Evolutionary conservation across 2,888 invertebrate genomes (phyloP), one percentile per base, ranked within the genome.

Genomic region (Metacarcinus magister): DNA sequence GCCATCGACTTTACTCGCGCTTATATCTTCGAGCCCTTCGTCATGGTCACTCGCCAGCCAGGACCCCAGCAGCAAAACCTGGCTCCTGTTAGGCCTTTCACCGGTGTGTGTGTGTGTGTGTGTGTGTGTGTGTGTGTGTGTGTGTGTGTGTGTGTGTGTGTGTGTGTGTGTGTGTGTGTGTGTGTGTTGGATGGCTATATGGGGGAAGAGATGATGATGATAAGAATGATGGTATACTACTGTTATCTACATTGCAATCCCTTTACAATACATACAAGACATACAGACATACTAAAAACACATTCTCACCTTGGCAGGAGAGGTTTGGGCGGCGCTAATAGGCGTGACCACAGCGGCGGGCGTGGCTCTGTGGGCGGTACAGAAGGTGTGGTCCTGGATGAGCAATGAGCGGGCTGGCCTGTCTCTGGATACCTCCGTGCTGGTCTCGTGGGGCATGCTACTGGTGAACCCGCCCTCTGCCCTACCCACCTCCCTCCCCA

Each of bases 11-110:
- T 95, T 44, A 95, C 95, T 43, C 92, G 95, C 2, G 44, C 90
- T 19, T 95, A 95, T 54, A 90, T 60, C 89, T 82, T 90, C 89
- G 95, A 95, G 89, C 95, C 95, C 43, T 95, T 93, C n/a, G 95
- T 95, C 43, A 93, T 95, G 93, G 46, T 95, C 23, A 93, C 95
- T 10, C 93, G 89, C 60, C 75, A 54, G 28, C 95, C 95, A 1
- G 60, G 93, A 8, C 95, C 95, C 28, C 44, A 28, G 5, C 95
- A 93, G 23, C 95, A 95, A 93, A 93, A 89, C 67, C 93, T 93
- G 32, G 95, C 95, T 3, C 93, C 82, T 5, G 44, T 95, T 4
- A 48, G 93, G 32, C 95, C 95, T 3, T 93, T 95, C 32, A 23
- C 48, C 43, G 95, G 95, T 95, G 4, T 19, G 91, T 93, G n/a